A percentile compares a stretch with the other conserved stretches of the same genome.
Conservation (phyloP, 2,888 invertebrate species). For the Caenorhabditis japonica region DNA sequence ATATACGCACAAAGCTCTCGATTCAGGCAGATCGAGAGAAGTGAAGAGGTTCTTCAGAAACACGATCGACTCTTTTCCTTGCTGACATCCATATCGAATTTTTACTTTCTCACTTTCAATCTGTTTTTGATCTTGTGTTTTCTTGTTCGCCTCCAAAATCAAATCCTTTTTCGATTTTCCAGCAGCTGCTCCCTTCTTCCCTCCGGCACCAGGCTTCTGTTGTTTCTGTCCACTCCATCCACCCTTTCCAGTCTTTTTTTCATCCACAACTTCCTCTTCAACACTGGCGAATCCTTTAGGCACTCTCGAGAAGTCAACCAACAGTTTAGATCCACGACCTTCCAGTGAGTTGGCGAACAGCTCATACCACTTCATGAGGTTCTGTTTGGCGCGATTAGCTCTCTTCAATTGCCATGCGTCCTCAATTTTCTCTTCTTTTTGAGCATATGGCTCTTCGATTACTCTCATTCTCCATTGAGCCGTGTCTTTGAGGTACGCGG, state of each 20-base stretch:
- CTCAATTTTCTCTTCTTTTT: slow-evolving; percentile 65
- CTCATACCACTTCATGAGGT: slow-evolving; percentile 73
- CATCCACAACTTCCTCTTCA: slow-evolving; percentile 58
- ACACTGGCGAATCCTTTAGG: slow-evolving; percentile 65
- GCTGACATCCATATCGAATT: slow-evolving; percentile 71
- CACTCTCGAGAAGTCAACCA: slow-evolving; percentile 75
- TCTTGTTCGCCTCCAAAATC: slow-evolving; percentile 72
- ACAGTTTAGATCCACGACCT: slow-evolving; percentile 70
- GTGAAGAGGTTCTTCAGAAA: slow-evolving; percentile 67
- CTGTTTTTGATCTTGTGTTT: slow-evolving; percentile 61
- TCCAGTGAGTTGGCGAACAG: slow-evolving; percentile 74
- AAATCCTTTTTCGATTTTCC: slow-evolving; percentile 72
- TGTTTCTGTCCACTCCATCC: slow-evolving; percentile 62
- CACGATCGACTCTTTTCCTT: slow-evolving; percentile 66
- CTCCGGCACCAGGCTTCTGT: slow-evolving; percentile 55
- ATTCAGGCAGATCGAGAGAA: slow-evolving; percentile 70
- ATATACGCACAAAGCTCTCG: slow-evolving; percentile 72
- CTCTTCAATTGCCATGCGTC: slow-evolving; percentile 65
- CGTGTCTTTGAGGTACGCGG: slow-evolving; percentile 57
- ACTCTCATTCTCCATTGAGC: slow-evolving; percentile 68
- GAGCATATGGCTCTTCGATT: slow-evolving; percentile 68
- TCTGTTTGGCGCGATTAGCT: slow-evolving; percentile 64
- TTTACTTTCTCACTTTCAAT: slow-evolving; percentile 71
- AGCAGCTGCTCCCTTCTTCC: slow-evolving; percentile 56
- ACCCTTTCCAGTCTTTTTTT: slow-evolving; percentile 58